phyloP scores from a whole-genome alignment of 2,888 invertebrate genomes.

The Stenodera caucasica region DNA sequence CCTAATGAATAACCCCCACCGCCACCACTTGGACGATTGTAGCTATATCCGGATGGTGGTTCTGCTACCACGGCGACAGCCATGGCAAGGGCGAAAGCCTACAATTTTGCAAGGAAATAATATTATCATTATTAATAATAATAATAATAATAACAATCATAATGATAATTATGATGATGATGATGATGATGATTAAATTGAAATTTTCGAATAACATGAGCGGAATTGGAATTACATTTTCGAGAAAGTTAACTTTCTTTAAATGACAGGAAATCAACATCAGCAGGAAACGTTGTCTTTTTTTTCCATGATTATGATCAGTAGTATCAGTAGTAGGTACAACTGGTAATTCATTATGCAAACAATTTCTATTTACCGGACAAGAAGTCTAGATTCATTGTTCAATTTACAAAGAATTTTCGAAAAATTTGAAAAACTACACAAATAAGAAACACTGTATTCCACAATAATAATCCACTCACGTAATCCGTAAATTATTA shows the following conservation, averaged over 20 bases:
- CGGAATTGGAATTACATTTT: slow-evolving; percentile 15
- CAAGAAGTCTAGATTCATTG: no score
- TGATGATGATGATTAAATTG: slow-evolving; percentile 26
- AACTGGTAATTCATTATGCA: not conserved
- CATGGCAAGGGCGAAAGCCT: slow-evolving; percentile 84
- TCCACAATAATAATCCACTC: no score
- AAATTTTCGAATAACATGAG: slow-evolving; percentile 7
- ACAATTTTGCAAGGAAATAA: slow-evolving; percentile 46
- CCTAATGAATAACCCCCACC: slow-evolving; percentile 48
- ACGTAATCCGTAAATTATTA: no score
- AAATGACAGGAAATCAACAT: not conserved
- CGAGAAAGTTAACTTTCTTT: slow-evolving; percentile 11
- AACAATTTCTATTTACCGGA: slow-evolving; percentile 8
- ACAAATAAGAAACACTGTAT: no score
- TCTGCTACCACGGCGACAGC: slow-evolving; percentile 75
- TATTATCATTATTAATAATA: slow-evolving; percentile 6
- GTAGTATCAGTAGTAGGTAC: slow-evolving; percentile 1
- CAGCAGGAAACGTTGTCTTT: not conserved
- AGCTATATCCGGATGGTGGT: slow-evolving; percentile 75
- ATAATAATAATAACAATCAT: not conserved
- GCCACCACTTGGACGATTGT: slow-evolving; percentile 67
- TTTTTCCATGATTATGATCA: not conserved
- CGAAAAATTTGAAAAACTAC: no score
- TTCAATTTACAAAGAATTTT: no score
- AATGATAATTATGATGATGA: slow-evolving; percentile 20